These are phyloP conservation scores for Anniella stebbinsi DNA, from an alignment of 2,797 vertebrate species.

Conservation along the genomic window DNA sequence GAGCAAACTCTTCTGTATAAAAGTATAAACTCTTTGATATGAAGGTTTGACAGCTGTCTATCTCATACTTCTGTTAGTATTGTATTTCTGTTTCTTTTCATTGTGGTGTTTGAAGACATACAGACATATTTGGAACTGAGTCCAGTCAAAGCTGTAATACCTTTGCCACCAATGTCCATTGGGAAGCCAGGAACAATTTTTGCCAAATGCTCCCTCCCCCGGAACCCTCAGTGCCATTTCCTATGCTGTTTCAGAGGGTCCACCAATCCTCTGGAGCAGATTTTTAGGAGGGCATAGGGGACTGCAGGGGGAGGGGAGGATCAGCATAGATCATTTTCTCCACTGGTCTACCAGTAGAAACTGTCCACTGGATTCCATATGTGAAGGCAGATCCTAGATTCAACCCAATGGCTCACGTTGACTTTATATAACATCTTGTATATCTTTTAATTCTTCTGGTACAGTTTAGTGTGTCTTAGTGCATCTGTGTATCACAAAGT, in stretches of 20 bases:
- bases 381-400: background rate
- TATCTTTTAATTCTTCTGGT: constrained; percentile 31
- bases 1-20: constrained; percentile 30
- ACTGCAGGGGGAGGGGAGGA: background rate
- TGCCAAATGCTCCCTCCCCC: background rate
- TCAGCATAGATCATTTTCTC: background rate
- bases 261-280: background rate
- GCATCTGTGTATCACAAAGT: constrained; percentile 22
- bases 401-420: background rate
- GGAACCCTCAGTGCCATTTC: background rate
- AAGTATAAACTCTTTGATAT: background rate
- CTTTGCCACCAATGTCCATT: background rate
- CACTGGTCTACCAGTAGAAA: background rate
- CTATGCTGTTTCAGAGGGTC: background rate
- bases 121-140: constrained; percentile 77
- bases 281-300: background rate
- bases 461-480: background rate
- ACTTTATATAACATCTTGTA: constrained; percentile 14
- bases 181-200: background rate
- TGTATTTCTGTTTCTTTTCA: background rate
- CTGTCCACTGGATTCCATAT: background rate
- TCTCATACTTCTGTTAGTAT: constrained; percentile 3
- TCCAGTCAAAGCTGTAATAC: constrained; percentile 73
- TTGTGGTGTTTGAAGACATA: background rate
- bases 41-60: background rate